Percentiles rank a stretch among this genome's conserved stretches.
Conservation (phyloP, 2,113 vertebrate genomes). For the Pelodiscus sinensis region DNA sequence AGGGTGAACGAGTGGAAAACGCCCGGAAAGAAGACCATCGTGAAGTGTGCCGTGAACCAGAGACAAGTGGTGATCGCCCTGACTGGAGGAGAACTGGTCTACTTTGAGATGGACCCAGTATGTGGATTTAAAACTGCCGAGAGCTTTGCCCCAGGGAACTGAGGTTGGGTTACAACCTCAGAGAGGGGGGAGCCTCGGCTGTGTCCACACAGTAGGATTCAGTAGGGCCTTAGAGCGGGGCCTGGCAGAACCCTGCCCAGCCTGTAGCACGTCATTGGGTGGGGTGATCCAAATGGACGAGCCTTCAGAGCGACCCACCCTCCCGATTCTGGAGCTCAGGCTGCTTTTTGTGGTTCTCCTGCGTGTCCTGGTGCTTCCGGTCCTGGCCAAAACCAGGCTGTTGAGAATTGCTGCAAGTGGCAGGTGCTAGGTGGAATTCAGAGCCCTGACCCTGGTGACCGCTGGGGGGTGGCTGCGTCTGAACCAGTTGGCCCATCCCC, state of each 20-base stretch:
- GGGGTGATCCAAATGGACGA: not conserved
- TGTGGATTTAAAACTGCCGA: conserved; percentile 41
- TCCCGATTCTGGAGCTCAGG: not conserved
- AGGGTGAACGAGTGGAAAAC: conserved; percentile 99
- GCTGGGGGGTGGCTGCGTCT: not conserved
- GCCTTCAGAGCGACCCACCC: not conserved
- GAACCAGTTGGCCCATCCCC: not conserved
- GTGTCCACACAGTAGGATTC: not conserved
- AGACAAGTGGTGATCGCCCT: conserved; percentile 98
- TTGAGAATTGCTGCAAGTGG: not conserved
- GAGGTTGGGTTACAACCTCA: not conserved
- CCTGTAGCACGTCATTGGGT: not conserved
- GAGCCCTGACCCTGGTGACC: fast-evolving
- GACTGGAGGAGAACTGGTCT: conserved; percentile 96
- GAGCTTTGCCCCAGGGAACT: not conserved
- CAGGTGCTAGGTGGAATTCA: not conserved
- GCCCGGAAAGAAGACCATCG: conserved; percentile 96
- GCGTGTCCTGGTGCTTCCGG: not conserved
- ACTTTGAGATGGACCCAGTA: conserved; percentile 99
- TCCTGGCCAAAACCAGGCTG: not conserved
- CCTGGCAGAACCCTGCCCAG: not conserved
- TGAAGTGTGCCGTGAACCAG: conserved; percentile 98
- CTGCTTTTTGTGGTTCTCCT: not conserved
- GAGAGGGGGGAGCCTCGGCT: not conserved
- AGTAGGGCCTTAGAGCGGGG: not conserved